phyloP scores from a whole-genome alignment of 2,888 invertebrate genomes.

The Idaea straminata region DNA sequence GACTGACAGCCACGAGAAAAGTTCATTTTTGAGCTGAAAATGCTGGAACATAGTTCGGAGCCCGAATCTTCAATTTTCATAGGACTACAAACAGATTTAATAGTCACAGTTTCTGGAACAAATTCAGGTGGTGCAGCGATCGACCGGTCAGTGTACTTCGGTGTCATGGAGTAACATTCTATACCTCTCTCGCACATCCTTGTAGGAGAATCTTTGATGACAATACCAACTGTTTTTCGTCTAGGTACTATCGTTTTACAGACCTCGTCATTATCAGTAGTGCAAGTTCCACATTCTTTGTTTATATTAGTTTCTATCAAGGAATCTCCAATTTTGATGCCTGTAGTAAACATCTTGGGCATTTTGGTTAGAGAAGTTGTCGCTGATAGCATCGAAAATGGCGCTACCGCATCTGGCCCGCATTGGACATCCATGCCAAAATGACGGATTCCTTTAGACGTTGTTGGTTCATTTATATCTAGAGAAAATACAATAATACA shows the following conservation, averaged over 20 bases:
- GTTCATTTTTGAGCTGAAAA: conserved; percentile 11
- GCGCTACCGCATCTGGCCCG: conserved; percentile 52
- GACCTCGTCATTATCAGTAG: conserved; percentile 26
- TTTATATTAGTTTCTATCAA: conserved; percentile 28
- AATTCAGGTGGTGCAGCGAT: not conserved
- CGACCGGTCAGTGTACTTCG: not conserved
- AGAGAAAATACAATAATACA: conserved; percentile 24
- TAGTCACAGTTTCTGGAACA: conserved; percentile 31
- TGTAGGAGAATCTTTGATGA: conserved; percentile 45
- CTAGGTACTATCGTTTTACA: conserved; percentile 35
- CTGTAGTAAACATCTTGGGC: conserved; percentile 41
- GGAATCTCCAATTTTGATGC: conserved; percentile 50
- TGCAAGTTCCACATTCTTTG: conserved; percentile 45
- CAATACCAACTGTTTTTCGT: conserved; percentile 20
- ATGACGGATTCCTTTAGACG: conserved; percentile 71
- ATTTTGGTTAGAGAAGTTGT: conserved; percentile 47
- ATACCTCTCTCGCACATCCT: conserved; percentile 20
- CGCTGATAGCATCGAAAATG: conserved; percentile 40
- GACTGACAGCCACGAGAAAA: not conserved
- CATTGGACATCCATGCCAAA: conserved; percentile 65
- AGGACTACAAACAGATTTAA: conserved; percentile 36
- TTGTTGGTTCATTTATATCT: conserved; percentile 73
- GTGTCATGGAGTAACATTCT: conserved; percentile 34
- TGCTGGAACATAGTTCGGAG: conserved; percentile 37
- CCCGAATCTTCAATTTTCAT: conserved; percentile 39